Evolutionary conservation across 1,140 invertebrate species (phyloP).

Genomic region (Uloborus diversus): DNA sequence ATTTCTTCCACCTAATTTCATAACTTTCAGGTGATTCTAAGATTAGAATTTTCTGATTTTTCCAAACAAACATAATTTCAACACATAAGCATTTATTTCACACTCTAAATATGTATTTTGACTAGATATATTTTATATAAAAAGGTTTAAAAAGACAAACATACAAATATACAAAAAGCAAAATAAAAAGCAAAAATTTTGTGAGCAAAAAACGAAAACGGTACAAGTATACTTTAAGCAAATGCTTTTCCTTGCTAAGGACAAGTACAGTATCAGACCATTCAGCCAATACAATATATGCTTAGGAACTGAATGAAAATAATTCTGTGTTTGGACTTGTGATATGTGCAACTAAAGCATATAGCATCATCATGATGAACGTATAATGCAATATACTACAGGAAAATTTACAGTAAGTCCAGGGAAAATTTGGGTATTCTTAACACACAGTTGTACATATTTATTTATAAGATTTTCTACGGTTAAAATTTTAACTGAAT

Average conservation of each 20-base stretch:
- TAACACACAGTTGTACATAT: too few relatives aligned
- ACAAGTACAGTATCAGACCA: neutral
- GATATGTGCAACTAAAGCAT: too few relatives aligned
- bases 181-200: conserved; percentile 23
- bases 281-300: too few relatives aligned
- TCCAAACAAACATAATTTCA: neutral
- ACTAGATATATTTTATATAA: conserved; percentile 46
- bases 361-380: too few relatives aligned
- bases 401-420: too few relatives aligned
- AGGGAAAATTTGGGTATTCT: too few relatives aligned
- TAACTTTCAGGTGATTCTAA: neutral
- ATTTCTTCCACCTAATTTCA: neutral
- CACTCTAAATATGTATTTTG: conserved; percentile 9
- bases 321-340: too few relatives aligned
- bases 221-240: neutral
- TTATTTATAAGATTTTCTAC: too few relatives aligned
- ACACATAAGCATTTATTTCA: neutral
- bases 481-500: too few relatives aligned
- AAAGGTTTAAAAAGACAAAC: conserved; percentile 48
- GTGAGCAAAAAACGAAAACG: neutral
- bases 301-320: too few relatives aligned
- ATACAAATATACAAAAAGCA: conserved; percentile 37
- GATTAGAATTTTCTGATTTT: neutral
- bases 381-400: too few relatives aligned
- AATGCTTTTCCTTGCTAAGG: neutral